Conservation (phyloP, 2,797 vertebrate species). For the Paedocypris micromegethes region DNA sequence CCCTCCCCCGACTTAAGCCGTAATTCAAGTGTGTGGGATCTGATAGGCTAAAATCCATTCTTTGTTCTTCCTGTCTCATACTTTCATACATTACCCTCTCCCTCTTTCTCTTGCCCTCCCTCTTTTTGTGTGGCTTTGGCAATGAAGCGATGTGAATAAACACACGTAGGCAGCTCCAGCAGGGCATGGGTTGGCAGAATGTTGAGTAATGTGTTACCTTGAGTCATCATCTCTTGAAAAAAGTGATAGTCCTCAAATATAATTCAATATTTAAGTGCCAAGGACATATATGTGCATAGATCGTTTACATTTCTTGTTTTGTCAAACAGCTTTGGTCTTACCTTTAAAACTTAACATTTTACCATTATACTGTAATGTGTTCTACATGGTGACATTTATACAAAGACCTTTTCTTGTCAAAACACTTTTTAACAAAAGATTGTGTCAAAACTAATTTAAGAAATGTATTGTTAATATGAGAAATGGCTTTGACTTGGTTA, state of each 20-base stretch:
- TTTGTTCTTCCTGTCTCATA: constrained; percentile 26
- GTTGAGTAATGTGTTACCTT: constrained; percentile 20
- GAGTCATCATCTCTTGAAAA: constrained; percentile 13
- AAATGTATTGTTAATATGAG: too few species aligned
- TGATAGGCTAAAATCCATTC: constrained; percentile 17
- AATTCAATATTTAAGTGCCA: neutral
- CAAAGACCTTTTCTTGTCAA: too few species aligned
- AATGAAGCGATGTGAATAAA: constrained; percentile 36
- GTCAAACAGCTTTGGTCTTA: too few species aligned
- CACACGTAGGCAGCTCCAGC: constrained; percentile 41
- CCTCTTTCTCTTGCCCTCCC: neutral
- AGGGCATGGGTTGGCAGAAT: constrained; percentile 24
- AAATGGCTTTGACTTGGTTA: too few species aligned
- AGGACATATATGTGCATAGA: neutral
- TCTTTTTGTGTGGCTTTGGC: neutral
- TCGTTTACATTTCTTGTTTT: neutral
- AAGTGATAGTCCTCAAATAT: constrained; percentile 1
- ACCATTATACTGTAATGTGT: too few species aligned
- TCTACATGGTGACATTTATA: too few species aligned
- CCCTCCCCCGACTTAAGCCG: constrained; percentile 18
- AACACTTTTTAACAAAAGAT: too few species aligned
- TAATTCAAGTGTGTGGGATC: constrained; percentile 32
- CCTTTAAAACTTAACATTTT: too few species aligned
- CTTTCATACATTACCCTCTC: constrained; percentile 24
- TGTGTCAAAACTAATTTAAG: too few species aligned